Evolutionary conservation across 2,113 vertebrate species (phyloP).

Genomic region (Puntigrus tetrazona): DNA sequence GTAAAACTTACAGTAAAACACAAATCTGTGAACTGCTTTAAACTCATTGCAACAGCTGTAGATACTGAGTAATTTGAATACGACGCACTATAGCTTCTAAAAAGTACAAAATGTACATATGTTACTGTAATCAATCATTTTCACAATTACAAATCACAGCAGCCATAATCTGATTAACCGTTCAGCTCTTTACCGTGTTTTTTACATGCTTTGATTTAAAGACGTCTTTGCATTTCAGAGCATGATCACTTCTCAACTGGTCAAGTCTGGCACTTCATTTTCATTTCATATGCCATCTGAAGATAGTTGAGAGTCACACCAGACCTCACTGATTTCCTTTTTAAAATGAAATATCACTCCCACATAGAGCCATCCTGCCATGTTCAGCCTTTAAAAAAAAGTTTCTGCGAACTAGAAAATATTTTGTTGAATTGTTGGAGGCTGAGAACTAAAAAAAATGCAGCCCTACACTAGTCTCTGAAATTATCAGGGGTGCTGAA

Average conservation of each 20-base stretch:
- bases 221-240: background rate
- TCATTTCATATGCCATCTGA: conserved; percentile 3
- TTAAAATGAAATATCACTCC: conserved; percentile 20
- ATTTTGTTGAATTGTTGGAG: conserved; percentile 35
- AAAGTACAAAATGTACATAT: no score
- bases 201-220: background rate
- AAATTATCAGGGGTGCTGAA: conserved; percentile 53
- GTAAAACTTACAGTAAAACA: background rate
- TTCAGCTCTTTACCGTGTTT: background rate
- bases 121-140: background rate
- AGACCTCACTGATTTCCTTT: conserved; percentile 12
- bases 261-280: background rate
- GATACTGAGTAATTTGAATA: background rate
- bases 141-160: background rate
- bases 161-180: background rate
- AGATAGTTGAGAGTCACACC: background rate
- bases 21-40: background rate
- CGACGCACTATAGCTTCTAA: no score
- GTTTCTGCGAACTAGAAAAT: conserved; percentile 18
- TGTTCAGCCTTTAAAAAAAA: conserved; percentile 9
- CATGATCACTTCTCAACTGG: background rate
- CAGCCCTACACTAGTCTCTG: conserved; percentile 24
- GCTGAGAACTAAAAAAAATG: conserved; percentile 12
- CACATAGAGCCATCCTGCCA: conserved; percentile 12
- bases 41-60: background rate